Evolutionary conservation across 2,113 vertebrate species (phyloP).

Genomic region (Garra rufa): DNA sequence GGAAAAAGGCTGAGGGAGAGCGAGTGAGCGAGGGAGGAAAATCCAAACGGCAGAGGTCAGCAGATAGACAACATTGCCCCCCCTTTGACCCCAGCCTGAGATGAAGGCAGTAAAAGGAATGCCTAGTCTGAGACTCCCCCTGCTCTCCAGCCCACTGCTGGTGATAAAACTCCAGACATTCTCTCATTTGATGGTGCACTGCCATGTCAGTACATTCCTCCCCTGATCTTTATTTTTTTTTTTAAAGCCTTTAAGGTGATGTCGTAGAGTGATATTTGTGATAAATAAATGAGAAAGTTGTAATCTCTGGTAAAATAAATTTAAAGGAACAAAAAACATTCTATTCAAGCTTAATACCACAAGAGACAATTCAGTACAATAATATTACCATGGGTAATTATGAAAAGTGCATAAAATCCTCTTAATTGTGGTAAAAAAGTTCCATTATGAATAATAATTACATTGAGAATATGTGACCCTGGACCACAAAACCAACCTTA

Average conservation of each 20-base stretch:
- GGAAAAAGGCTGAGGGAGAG: slow-evolving; percentile 55
- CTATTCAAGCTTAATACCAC: not conserved
- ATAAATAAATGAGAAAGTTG: slow-evolving; percentile 41
- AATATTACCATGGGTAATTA: not conserved
- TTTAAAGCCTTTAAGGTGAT: slow-evolving; percentile 48
- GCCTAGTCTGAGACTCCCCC: slow-evolving; percentile 82
- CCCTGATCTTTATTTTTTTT: slow-evolving; percentile 56
- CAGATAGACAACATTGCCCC: slow-evolving; percentile 85
- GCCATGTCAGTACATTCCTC: slow-evolving; percentile 87
- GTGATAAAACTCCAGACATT: slow-evolving; percentile 98
- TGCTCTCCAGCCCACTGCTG: slow-evolving; percentile 80
- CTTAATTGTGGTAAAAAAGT: not conserved
- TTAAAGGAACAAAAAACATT: slow-evolving; percentile 44
- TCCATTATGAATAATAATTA: not conserved
- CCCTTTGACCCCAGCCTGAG: slow-evolving; percentile 85
- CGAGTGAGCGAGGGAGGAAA: slow-evolving; percentile 23
- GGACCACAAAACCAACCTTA: too few species aligned
- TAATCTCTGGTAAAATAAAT: not conserved
- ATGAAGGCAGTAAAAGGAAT: slow-evolving; percentile 87
- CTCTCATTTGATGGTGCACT: slow-evolving; percentile 91
- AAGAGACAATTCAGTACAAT: not conserved
- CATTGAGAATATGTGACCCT: not conserved
- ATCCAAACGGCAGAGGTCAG: slow-evolving; percentile 81
- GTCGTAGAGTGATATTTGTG: slow-evolving; percentile 32
- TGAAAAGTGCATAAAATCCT: not conserved